phyloP scores from a whole-genome alignment of 1,140 invertebrate genomes.

The Adoxophyes honmai region DNA sequence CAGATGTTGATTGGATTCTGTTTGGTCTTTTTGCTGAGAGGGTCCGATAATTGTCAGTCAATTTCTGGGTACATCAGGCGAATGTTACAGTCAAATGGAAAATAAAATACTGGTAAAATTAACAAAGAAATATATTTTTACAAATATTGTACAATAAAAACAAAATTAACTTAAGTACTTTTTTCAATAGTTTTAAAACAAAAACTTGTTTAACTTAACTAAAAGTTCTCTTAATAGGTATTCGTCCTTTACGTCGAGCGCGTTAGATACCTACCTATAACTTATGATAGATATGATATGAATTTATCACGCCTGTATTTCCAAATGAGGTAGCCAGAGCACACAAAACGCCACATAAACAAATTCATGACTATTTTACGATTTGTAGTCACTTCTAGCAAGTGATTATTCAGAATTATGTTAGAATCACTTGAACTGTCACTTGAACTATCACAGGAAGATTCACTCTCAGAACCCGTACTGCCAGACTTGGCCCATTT shows the following conservation, averaged over 20 bases:
- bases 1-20: not conserved
- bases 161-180: not conserved
- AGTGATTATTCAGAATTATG: not conserved
- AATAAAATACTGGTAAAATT: not conserved
- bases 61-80: not conserved
- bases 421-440: slow-evolving; percentile 7
- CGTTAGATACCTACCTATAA: slow-evolving; percentile 4
- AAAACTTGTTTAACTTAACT: slow-evolving; percentile 2
- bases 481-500: not conserved
- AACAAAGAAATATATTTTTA: not conserved
- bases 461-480: not conserved
- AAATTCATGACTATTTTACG: no score
- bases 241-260: not conserved
- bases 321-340: no score
- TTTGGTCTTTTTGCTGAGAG: not conserved
- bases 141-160: not conserved
- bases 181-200: not conserved
- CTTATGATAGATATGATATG: no score
- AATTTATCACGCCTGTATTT: no score
- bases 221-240: not conserved
- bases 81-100: not conserved
- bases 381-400: no score
- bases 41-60: slow-evolving; percentile 1
- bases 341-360: not conserved
- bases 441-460: not conserved